Conservation (phyloP, 2,797 vertebrate species). For the Cygnus olor region DNA sequence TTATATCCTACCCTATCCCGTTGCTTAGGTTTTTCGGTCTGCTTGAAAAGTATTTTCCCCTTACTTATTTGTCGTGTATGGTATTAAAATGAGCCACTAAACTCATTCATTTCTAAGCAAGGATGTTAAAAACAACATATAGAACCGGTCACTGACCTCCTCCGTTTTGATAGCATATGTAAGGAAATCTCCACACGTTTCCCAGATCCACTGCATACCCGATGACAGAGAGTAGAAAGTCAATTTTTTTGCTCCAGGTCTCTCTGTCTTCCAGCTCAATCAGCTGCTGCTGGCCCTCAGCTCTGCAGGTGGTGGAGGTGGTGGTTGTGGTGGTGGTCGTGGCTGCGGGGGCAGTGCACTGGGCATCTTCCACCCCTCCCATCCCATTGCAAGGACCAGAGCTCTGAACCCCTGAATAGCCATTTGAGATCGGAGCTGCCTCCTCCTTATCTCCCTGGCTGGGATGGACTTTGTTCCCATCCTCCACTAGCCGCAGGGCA, state of each 20-base stretch:
- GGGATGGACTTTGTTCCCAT: constrained; percentile 56
- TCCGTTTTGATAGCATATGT: constrained; percentile 98
- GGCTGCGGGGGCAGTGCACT: constrained; percentile 66
- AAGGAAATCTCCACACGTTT: constrained; percentile 98
- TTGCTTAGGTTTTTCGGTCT: background rate
- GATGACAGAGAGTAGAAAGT: constrained; percentile 97
- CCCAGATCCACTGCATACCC: constrained; percentile 98
- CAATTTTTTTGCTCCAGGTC: constrained; percentile 98
- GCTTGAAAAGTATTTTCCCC: background rate
- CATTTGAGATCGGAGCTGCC: constrained; percentile 88
- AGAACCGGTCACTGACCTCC: constrained; percentile 87
- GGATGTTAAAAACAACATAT: background rate
- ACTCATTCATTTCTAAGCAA: background rate
- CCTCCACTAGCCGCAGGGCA: constrained; percentile 75
- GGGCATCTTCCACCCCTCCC: constrained; percentile 74
- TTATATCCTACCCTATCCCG: background rate
- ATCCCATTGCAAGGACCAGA: constrained; percentile 61
- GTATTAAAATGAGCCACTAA: background rate
- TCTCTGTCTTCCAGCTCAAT: constrained; percentile 79
- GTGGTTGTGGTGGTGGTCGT: constrained; percentile 87
- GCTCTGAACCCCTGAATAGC: constrained; percentile 87
- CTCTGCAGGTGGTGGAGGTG: constrained; percentile 80
- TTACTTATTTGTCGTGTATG: background rate
- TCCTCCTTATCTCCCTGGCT: constrained; percentile 70
- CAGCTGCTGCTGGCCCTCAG: constrained; percentile 68